Conservation (phyloP, 23 tunicate species). For the Ciona savignyi region DNA sequence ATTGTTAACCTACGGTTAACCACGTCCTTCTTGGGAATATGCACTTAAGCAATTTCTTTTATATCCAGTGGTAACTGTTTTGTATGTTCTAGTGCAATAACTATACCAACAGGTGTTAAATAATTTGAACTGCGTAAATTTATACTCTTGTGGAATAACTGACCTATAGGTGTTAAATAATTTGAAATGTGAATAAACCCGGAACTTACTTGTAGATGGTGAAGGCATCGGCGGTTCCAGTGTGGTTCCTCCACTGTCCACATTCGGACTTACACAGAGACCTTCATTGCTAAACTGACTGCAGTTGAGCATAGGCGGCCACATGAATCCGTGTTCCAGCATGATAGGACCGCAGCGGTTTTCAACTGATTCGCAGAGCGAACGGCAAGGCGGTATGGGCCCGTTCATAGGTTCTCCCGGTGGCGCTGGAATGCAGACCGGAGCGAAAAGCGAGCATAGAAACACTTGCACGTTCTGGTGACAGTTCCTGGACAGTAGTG, state of each 20-base stretch:
- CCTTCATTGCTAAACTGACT: constrained; percentile 44
- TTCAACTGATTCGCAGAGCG: constrained; percentile 67
- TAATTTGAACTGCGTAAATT: too few relatives aligned
- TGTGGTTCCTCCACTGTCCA: constrained; percentile 4
- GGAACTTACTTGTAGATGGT: neutral
- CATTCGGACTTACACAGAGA: constrained; percentile 48
- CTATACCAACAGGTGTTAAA: too few relatives aligned
- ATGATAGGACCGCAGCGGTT: constrained; percentile 48
- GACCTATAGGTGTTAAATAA: too few relatives aligned
- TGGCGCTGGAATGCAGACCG: constrained; percentile 53
- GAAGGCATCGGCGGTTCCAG: neutral
- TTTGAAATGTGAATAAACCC: too few relatives aligned
- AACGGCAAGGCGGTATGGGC: constrained; percentile 77
- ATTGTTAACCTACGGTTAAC: too few relatives aligned
- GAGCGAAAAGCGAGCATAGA: constrained; percentile 87
- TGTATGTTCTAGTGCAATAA: too few relatives aligned
- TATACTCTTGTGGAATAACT: too few relatives aligned
- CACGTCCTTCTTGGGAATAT: too few relatives aligned
- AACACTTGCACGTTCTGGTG: constrained; percentile 59
- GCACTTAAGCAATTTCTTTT: too few relatives aligned
- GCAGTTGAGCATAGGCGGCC: constrained; percentile 94
- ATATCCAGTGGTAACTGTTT: too few relatives aligned
- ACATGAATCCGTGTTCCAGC: constrained; percentile 32
- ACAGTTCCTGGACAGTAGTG: constrained; percentile 38
- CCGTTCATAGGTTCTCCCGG: constrained; percentile 24